Evolutionary conservation across 2,113 vertebrate species (phyloP), one percentile per base, ranked within the genome.

Genomic region (Zosterops japonicus): DNA sequence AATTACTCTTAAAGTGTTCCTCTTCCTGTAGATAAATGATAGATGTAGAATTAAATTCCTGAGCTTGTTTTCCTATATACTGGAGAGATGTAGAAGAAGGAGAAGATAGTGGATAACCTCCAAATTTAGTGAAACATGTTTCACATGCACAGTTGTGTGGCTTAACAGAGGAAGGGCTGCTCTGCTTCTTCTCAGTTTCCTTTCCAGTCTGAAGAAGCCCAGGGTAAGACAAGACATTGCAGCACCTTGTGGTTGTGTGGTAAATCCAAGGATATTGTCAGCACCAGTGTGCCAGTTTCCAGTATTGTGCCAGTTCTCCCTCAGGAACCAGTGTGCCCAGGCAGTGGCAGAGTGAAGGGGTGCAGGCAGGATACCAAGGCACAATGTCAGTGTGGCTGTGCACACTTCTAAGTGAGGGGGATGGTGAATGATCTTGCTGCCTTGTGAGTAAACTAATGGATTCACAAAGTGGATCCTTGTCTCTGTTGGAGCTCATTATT

Each of bases 171-270:
- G 69, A 91, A n/a, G 13, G 15, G 29, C 55, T 90, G 6, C 21
- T 90, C 36, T 85, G 33, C n/a, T 67, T 69, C 57, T 79, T 8
- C 35, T 93, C 49, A 10, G 31, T 25, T 72, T 27, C 46, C 31
- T 52, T 88, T 75, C 21, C 35, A 68, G 21, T 24, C 28, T n/a
- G 50, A 71, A 63, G 36, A 31, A 83, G 18, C 10, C 36, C 11
- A 25, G 16, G 7, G 22, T 28, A 23, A 49, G 49, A 29, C 0
- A 4, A 11, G n/a, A 21, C 2, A 1, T 33, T 44, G 28, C 36
- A 76, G 20, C 0, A 0, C 1, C 0, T 31, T 27, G 27, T 74
- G 14, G 44, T 21, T 2, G 1, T 24, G 35, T 47, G 19, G 10
- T 39, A 53, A 59, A 3, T 52, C 17, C 24, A 56, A 22, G 5